Evolutionary conservation across 2,797 vertebrate species (phyloP).

Genomic region (Gobionotothen gibberifrons): DNA sequence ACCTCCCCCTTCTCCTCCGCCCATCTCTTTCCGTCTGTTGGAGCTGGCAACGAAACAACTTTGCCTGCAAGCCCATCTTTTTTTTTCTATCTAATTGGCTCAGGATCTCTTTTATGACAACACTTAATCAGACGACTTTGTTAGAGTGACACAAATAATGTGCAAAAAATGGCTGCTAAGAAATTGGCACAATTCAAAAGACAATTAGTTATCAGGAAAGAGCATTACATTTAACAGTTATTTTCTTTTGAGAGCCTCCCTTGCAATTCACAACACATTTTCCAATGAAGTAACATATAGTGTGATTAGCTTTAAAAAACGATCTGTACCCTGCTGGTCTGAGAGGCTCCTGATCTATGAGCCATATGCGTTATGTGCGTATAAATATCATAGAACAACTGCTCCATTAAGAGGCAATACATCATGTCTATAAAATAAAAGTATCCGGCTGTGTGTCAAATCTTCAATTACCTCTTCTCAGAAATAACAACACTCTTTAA

Average conservation of each 20-base stretch:
- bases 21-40: slow-evolving; percentile 65
- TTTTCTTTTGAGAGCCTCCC: slow-evolving; percentile 44
- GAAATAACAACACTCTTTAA: neutral
- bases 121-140: slow-evolving; percentile 82
- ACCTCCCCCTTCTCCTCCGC: slow-evolving; percentile 26
- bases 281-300: neutral
- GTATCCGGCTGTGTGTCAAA: neutral
- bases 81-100: slow-evolving; percentile 76
- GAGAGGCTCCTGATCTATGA: slow-evolving; percentile 15
- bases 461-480: slow-evolving; percentile 10
- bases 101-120: slow-evolving; percentile 78
- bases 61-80: slow-evolving; percentile 63
- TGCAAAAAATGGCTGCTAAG: slow-evolving; percentile 64
- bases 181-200: slow-evolving; percentile 72
- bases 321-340: neutral
- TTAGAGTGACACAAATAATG: slow-evolving; percentile 79
- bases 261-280: slow-evolving; percentile 40
- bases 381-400: neutral
- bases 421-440: slow-evolving; percentile 11
- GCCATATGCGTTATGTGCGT: neutral
- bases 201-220: slow-evolving; percentile 63
- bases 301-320: slow-evolving; percentile 16
- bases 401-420: slow-evolving; percentile 1
- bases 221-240: slow-evolving; percentile 47
- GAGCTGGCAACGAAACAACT: slow-evolving; percentile 68